Conservation (phyloP, 92 coral and sea anemone genomes). For the Parazoanthus atlanticus region DNA sequence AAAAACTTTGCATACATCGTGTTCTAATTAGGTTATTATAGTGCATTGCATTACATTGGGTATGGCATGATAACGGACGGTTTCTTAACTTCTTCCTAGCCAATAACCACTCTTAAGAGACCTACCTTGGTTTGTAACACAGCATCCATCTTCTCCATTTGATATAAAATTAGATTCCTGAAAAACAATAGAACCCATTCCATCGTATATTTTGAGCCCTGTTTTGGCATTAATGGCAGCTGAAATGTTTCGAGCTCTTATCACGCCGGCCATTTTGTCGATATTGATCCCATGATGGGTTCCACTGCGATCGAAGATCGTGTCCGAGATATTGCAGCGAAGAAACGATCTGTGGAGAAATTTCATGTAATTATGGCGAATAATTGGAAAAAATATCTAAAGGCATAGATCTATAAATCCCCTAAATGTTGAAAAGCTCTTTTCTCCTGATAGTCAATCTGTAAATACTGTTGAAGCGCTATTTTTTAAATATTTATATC, state of each 20-base stretch:
- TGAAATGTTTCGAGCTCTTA: constrained; percentile 22
- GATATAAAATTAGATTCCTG: constrained; percentile 8
- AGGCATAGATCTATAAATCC: no score
- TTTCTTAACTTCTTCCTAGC: no score
- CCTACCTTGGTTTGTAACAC: constrained; percentile 45
- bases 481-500: no score
- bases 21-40: no score
- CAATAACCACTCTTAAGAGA: background rate
- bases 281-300: constrained; percentile 34
- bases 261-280: constrained; percentile 37
- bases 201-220: constrained; percentile 54
- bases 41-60: no score
- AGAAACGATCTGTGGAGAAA: constrained; percentile 4
- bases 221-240: constrained; percentile 35
- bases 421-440: no score
- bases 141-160: constrained; percentile 53
- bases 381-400: no score
- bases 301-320: constrained; percentile 27
- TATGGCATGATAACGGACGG: no score
- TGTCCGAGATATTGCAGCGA: background rate
- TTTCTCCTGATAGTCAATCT: no score
- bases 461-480: no score
- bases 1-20: no score
- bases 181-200: constrained; percentile 41
- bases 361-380: no score